These are phyloP conservation scores for Uromys caudimaculatus DNA, from an alignment of 2,797 vertebrate genomes.

Conservation along the genomic window DNA sequence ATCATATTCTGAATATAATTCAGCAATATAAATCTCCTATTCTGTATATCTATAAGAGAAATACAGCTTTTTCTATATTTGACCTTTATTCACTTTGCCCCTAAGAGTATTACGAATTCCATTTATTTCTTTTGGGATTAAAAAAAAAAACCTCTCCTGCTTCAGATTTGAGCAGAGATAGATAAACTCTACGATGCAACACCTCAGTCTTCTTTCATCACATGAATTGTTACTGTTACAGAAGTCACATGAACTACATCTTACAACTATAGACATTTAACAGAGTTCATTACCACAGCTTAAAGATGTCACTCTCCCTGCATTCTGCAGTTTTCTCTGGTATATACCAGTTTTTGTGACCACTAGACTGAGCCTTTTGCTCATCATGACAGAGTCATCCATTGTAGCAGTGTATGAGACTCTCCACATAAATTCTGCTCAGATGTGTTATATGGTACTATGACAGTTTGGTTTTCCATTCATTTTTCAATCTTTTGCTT, in stretches of 20 bases:
- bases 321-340: constrained; percentile 61
- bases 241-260: constrained; percentile 68
- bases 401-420: not conserved
- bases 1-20: not conserved
- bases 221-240: constrained; percentile 71
- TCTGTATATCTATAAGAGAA: not conserved
- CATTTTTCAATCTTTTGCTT: not conserved
- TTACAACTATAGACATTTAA: constrained; percentile 68
- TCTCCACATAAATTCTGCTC: constrained; percentile 56
- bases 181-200: constrained; percentile 79
- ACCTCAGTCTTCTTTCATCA: constrained; percentile 67
- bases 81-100: constrained; percentile 58
- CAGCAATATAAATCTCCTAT: not conserved
- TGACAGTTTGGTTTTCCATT: constrained; percentile 45
- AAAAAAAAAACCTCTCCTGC: constrained; percentile 79
- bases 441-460: not conserved
- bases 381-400: constrained; percentile 63
- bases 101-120: constrained; percentile 67
- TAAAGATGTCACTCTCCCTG: constrained; percentile 69
- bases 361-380: constrained; percentile 67
- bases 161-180: constrained; percentile 77
- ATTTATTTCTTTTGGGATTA: constrained; percentile 79
- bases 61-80: constrained; percentile 23
- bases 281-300: constrained; percentile 81
- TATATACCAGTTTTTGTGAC: constrained; percentile 71